Percentiles rank a stretch among this genome's conserved stretches.
Evolutionary conservation across 2,113 vertebrate species (phyloP).

Genomic region (Hippocampus comes): DNA sequence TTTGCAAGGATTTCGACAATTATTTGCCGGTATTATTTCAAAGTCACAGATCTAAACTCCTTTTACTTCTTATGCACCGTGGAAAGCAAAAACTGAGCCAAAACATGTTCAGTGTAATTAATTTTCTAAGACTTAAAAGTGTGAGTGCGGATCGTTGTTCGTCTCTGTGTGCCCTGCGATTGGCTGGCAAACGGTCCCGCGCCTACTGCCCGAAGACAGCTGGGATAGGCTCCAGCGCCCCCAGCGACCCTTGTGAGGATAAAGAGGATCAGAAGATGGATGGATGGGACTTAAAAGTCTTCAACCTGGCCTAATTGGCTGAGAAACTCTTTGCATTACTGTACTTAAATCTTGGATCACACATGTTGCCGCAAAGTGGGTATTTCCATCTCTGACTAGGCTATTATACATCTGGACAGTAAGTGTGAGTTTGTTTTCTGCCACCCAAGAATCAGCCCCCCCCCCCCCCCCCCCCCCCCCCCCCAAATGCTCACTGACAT

Average conservation of each 20-base stretch:
- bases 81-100: not conserved
- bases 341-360: constrained; percentile 9
- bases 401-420: constrained; percentile 23
- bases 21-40: too few species aligned
- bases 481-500: constrained; percentile 63
- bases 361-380: not conserved
- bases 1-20: too few species aligned
- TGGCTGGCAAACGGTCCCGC: too few species aligned
- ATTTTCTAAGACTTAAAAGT: not conserved
- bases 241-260: too few species aligned
- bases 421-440: constrained; percentile 10
- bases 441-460: constrained; percentile 31
- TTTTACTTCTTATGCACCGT: not conserved
- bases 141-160: too few species aligned
- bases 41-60: not conserved
- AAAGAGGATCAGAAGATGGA: too few species aligned
- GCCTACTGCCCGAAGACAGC: too few species aligned
- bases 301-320: not conserved
- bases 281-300: not conserved
- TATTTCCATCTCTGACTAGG: constrained; percentile 1
- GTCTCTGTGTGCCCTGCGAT: too few species aligned
- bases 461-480: constrained; percentile 20
- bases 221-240: too few species aligned
- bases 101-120: not conserved
- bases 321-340: not conserved